Conservation (phyloP, 2,113 vertebrate species). For the Ictidomys tridecemlineatus region DNA sequence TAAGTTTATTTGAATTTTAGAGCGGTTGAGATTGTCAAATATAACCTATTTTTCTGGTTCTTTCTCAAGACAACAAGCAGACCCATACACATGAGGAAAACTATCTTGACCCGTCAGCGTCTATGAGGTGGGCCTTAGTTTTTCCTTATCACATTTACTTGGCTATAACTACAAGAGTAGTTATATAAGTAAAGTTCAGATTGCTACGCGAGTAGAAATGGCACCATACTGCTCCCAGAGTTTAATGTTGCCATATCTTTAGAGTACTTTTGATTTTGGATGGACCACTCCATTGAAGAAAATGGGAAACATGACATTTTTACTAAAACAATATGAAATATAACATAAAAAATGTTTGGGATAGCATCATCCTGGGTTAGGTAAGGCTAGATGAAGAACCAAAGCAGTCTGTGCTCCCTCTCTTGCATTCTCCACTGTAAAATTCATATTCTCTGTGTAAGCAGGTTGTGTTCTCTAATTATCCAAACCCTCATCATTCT, state of each 20-base stretch:
- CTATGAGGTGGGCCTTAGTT: too few relatives aligned
- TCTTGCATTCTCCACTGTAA: not conserved
- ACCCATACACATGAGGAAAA: not conserved
- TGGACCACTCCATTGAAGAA: not conserved
- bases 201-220: not conserved
- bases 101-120: not conserved
- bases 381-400: not conserved
- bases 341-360: not conserved
- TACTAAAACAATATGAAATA: not conserved
- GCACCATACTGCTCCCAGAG: not conserved
- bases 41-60: not conserved
- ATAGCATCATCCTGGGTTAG: not conserved
- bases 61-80: not conserved
- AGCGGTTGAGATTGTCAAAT: not conserved
- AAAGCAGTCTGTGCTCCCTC: fast-evolving
- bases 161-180: not conserved
- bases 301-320: not conserved
- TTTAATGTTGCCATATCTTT: not conserved
- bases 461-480: not conserved
- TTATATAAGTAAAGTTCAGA: not conserved
- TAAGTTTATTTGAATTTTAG: not conserved
- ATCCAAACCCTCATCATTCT: not conserved
- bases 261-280: not conserved
- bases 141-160: not conserved
- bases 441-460: not conserved